Base-by-base conservation (phyloP, 2,888 invertebrate genomes). In the Palloptera scutellata region DNA sequence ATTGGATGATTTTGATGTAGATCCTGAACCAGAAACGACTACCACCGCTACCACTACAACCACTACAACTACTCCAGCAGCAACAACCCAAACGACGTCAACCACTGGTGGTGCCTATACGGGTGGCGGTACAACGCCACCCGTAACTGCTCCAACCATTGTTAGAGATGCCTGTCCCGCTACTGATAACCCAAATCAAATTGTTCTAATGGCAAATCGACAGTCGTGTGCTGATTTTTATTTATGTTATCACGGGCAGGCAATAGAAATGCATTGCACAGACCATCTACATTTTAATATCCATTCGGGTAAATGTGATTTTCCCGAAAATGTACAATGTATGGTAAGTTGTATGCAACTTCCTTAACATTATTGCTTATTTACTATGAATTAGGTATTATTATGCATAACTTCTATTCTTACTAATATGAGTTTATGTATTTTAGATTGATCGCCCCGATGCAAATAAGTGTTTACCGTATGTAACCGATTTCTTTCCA, bases 211-310 rank as follows among this genome's bases (percentile, higher is more conserved):
- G 68, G 68, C 81, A 17, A 83, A 73, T 66, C 76, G 70, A 51
- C 71, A 73, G 1, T 78, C 79, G 0, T 84, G 84, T 67, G 73
- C 79, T 5, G 76, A 76, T n/a, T 84, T 82, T 71, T 84, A 77
- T 69, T 72, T 84, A 1, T 84, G 84, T 66, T 84, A 83, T 69
- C 79, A 80, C 51, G 79, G 79, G 0, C 75, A 76, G 52, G 75
- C 81, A n/a, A 77, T 83, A 67, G 77, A 75, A 61, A 81, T 84
- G 82, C 78, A 78, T n/a, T 84, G 84, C 70, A 77, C 79, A 15
- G 75, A 79, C 66, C 76, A 79, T 64, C 71, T 84, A 42, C 78
- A 83, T 20, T 84, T 83, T 67, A 84, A 84, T 73, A 59, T 67
- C 0, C 43, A 72, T 0, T 79, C 76, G 17, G 77, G 78, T 0